Evolutionary conservation across 2,113 vertebrate genomes (phyloP), one percentile per base, ranked within the genome.

Genomic region (Datnioides undecimradiatus): DNA sequence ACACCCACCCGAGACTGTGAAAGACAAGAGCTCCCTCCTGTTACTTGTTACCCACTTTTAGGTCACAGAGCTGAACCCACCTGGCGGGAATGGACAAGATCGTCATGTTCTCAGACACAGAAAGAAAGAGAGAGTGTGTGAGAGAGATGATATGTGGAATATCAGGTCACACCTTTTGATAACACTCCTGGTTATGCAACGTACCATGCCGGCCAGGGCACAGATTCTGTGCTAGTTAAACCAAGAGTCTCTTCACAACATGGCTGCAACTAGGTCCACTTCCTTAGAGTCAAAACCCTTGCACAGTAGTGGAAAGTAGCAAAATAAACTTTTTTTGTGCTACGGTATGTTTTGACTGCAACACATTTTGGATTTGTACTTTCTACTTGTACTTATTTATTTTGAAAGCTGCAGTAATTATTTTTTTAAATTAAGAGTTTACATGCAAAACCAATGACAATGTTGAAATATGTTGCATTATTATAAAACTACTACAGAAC

Each of bases 131-230:
- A 54, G 16, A 16, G 41, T 12, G 55, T 16, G 48, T 8, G 63
- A n/a, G 73, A 59, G 77, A 58, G 23, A 76, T 74, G 38, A 87
- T 83, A 84, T 76, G 77, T 84, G 51, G 74, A 86, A 84, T 87
- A 93, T 84, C 73, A 79, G 76, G 79, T 87, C 89, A 87, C 86
- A 91, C 85, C 87, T 89, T 92, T 86, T 92, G 85, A 90, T 80
- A 91, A 92, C 49, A 65, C 52, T 70, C 34, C 23, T 73, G 11
- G 45, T 90, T 88, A 90, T 81, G 83, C 75, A 89, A 87, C 36
- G 31, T 38, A 46, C n/a, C 78, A 55, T 55, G 71, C 27, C 36
- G 79, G 70, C 88, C 67, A 79, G 73, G 71, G 65, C 82, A 67
- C 54, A 84, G 51, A 75, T 68, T 76, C 46, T 45, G 69, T 40